phyloP scores from a whole-genome alignment of 1,140 invertebrate genomes.

The Rhopalosiphum maidis region DNA sequence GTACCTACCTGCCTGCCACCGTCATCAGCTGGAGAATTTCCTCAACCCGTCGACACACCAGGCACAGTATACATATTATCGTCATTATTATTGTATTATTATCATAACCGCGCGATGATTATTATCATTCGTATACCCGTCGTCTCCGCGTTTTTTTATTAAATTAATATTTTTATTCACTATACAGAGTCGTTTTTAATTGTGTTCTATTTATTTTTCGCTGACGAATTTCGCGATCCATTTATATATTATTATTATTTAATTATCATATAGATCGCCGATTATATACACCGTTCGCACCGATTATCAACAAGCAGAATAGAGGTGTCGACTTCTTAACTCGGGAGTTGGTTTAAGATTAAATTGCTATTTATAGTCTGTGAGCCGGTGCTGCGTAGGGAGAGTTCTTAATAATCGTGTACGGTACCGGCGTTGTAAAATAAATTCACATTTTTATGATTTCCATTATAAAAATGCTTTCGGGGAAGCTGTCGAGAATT shows the following conservation, averaged over 20 bases:
- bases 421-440: background rate
- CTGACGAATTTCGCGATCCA: background rate
- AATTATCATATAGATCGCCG: background rate
- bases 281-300: background rate
- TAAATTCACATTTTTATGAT: slow-evolving; percentile 13
- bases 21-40: background rate
- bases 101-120: background rate
- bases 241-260: background rate
- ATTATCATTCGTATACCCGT: background rate
- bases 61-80: background rate
- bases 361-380: background rate
- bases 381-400: background rate
- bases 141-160: background rate
- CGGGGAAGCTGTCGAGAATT: background rate
- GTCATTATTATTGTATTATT: slow-evolving; percentile 14
- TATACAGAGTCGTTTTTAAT: background rate
- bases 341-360: background rate
- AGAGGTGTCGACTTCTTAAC: background rate
- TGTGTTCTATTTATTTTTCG: background rate
- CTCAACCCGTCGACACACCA: background rate
- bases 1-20: background rate
- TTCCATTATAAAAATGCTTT: slow-evolving; percentile 22
- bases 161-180: background rate
- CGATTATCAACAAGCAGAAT: background rate
- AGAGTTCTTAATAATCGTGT: background rate